phyloP scores from a whole-genome alignment of 2,113 vertebrate genomes.

The Tor tambroides region DNA sequence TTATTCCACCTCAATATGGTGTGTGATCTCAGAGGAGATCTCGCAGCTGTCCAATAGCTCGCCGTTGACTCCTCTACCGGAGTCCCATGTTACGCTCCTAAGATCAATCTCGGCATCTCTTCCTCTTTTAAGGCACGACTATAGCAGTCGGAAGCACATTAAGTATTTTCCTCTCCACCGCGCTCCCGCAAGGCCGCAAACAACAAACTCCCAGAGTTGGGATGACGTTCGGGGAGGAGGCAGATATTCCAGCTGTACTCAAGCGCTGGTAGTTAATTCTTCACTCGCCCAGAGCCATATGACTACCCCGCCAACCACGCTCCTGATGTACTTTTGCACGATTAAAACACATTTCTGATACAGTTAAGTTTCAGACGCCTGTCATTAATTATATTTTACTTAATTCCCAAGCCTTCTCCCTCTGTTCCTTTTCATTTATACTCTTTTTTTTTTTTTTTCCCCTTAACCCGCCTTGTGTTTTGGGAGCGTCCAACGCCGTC shows the following conservation, averaged over 20 bases:
- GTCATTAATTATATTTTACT: conserved; percentile 69
- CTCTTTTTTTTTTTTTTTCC: conserved; percentile 22
- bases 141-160: conserved; percentile 57
- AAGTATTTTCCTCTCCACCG: conserved; percentile 50
- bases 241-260: conserved; percentile 58
- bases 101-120: conserved; percentile 61
- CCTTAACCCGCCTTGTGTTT: conserved; percentile 58
- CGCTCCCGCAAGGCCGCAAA: conserved; percentile 59
- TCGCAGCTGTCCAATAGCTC: conserved; percentile 64
- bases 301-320: conserved; percentile 47
- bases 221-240: conserved; percentile 56
- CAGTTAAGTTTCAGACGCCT: conserved; percentile 63
- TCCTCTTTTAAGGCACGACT: conserved; percentile 54
- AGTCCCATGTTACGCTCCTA: conserved; percentile 57
- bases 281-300: conserved; percentile 58
- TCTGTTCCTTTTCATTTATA: conserved; percentile 59
- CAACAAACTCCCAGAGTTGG: conserved; percentile 65
- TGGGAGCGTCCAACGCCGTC: conserved; percentile 63
- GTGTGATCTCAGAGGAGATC: conserved; percentile 62
- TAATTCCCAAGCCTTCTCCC: conserved; percentile 63
- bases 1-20: conserved; percentile 65
- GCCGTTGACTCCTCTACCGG: conserved; percentile 58
- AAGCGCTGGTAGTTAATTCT: conserved; percentile 64
- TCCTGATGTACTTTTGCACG: conserved; percentile 50
- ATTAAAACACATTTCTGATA: conserved; percentile 60